Evolutionary conservation across 2,888 invertebrate species (phyloP).

Genomic region (Hypercompe scribonia): DNA sequence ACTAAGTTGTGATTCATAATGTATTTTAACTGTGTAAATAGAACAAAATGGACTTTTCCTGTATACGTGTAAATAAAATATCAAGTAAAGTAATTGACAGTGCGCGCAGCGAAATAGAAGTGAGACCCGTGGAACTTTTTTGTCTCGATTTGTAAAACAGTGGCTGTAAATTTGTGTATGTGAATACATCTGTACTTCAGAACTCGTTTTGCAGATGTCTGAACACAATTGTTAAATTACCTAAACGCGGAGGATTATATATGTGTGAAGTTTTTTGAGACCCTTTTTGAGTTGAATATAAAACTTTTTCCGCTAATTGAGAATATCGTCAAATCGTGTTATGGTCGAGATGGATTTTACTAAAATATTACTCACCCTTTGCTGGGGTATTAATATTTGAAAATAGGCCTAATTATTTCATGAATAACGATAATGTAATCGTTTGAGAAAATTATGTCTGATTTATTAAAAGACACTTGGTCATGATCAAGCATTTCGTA

Average conservation of each 20-base stretch:
- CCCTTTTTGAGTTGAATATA: slow-evolving; percentile 32
- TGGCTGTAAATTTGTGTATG: slow-evolving; percentile 54
- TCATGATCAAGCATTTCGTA: slow-evolving; percentile 22
- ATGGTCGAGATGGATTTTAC: slow-evolving; percentile 19
- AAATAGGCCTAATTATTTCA: slow-evolving; percentile 45
- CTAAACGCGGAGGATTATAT: slow-evolving; percentile 39
- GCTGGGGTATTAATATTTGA: slow-evolving; percentile 12
- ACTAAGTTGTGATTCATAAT: slow-evolving; percentile 76
- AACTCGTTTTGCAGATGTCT: slow-evolving; percentile 57
- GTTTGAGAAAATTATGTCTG: slow-evolving; percentile 31
- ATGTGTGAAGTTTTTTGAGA: slow-evolving; percentile 41
- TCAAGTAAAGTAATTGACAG: slow-evolving; percentile 35
- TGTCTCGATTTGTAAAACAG: slow-evolving; percentile 52
- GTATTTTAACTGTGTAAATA: slow-evolving; percentile 56
- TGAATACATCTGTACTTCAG: slow-evolving; percentile 56
- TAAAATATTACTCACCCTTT: slow-evolving; percentile 16
- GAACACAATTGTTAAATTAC: slow-evolving; percentile 48
- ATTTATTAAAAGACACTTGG: slow-evolving; percentile 36
- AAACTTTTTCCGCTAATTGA: slow-evolving; percentile 35
- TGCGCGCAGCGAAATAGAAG: slow-evolving; percentile 52
- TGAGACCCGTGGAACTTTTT: slow-evolving; percentile 55
- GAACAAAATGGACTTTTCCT: slow-evolving; percentile 28
- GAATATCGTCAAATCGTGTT: slow-evolving; percentile 12
- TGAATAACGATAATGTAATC: slow-evolving; percentile 28
- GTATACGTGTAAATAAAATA: slow-evolving; percentile 58